Evolutionary conservation across 2,113 vertebrate species (phyloP).

Genomic region (Cyphotilapia sp.): DNA sequence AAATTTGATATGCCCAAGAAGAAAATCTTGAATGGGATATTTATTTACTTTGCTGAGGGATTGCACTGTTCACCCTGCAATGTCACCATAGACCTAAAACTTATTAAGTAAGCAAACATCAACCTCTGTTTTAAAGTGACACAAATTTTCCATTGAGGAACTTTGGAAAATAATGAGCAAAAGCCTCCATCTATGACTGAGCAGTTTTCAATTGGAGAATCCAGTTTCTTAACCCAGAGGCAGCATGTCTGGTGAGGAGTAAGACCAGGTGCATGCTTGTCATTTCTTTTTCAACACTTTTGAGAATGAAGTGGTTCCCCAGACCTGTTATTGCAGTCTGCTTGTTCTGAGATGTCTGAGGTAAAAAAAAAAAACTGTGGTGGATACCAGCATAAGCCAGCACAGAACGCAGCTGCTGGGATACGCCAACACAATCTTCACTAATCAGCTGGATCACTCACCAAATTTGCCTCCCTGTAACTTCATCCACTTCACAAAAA

Average conservation of each 20-base stretch:
- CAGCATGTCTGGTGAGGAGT: background rate
- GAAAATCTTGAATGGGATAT: background rate
- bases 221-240: background rate
- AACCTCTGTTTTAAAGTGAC: background rate
- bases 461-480: background rate
- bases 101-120: background rate
- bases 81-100: background rate
- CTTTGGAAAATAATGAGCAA: background rate
- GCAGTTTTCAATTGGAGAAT: background rate
- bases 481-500: background rate
- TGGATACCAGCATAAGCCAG: background rate
- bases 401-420: background rate
- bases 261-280: background rate
- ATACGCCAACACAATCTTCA: background rate
- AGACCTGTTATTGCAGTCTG: background rate
- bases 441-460: background rate
- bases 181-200: background rate
- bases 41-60: background rate
- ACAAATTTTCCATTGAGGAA: background rate
- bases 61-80: background rate
- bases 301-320: background rate
- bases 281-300: background rate
- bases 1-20: background rate
- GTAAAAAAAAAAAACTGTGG: background rate
- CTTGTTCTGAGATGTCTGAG: background rate